A percentile compares a stretch with the other conserved stretches of the same genome.
Conservation (phyloP, 2,888 invertebrate species). For the Theretra japonica region DNA sequence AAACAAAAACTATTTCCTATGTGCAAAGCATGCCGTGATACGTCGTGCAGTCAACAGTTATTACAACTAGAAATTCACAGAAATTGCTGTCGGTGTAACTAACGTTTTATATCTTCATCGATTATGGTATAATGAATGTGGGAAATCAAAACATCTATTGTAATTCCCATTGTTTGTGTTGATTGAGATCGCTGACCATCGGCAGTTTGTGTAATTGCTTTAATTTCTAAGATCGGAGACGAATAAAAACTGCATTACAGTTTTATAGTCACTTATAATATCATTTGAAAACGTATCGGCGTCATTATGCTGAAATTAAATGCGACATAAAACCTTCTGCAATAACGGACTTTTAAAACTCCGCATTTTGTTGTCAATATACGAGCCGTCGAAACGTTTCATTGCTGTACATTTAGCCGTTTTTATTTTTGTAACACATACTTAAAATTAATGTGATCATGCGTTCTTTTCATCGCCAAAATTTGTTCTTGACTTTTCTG, state of each 20-base stretch:
- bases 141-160: constrained; percentile 22
- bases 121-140: constrained; percentile 28
- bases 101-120: constrained; percentile 26
- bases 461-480: neutral
- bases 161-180: constrained; percentile 25
- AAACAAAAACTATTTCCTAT: neutral
- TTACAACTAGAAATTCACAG: constrained; percentile 17
- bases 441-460: neutral
- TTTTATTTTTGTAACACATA: constrained; percentile 4
- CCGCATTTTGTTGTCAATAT: constrained; percentile 9
- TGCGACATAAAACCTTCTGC: constrained; percentile 9
- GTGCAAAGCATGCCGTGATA: neutral
- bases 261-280: constrained; percentile 35
- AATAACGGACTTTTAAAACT: constrained; percentile 15
- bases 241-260: constrained; percentile 37
- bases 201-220: constrained; percentile 5
- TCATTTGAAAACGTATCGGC: constrained; percentile 13
- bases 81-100: constrained; percentile 17
- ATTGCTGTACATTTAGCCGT: neutral
- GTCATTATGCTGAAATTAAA: constrained; percentile 8
- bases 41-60: neutral
- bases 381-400: constrained; percentile 8
- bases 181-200: constrained; percentile 22
- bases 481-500: neutral
- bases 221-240: constrained; percentile 2